phyloP scores from a whole-genome alignment of 2,113 vertebrate genomes.

The Apteryx owenii region DNA sequence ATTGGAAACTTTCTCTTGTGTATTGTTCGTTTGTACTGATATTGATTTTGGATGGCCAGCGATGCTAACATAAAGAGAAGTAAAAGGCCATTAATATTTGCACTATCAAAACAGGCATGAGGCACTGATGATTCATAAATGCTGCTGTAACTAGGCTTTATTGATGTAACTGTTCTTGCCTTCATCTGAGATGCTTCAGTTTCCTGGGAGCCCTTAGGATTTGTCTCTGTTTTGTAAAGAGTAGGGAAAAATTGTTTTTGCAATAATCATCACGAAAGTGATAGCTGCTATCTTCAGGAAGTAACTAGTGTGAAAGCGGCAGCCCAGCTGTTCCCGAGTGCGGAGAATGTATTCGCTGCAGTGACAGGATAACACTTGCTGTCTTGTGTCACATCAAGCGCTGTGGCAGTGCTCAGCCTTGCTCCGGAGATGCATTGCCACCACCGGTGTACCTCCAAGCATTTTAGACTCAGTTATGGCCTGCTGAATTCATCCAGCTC shows the following conservation, averaged over 20 bases:
- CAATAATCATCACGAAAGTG: not conserved
- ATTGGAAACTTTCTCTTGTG: conserved; percentile 4
- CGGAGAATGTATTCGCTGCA: not conserved
- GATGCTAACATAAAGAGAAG: conserved; percentile 1
- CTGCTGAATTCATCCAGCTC: not conserved
- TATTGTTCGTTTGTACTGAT: not conserved
- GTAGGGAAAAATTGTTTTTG: not conserved
- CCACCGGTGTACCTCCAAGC: not conserved
- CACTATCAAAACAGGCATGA: not conserved
- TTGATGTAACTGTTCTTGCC: conserved; percentile 23
- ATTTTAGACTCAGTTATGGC: not conserved
- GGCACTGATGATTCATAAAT: conserved; percentile 26
- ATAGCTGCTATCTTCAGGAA: not conserved
- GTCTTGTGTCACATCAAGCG: not conserved
- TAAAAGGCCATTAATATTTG: conserved; percentile 45
- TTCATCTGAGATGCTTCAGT: not conserved
- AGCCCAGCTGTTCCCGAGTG: not conserved
- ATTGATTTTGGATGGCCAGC: conserved; percentile 27
- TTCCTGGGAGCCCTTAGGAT: not conserved
- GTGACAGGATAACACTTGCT: rapidly evolving
- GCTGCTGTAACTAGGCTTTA: conserved; percentile 6
- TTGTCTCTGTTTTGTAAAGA: not conserved
- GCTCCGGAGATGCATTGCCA: not conserved
- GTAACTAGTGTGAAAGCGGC: not conserved
- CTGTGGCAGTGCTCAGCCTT: not conserved